A percentile compares a stretch with the other conserved stretches of the same genome.
Evolutionary conservation across 1,140 invertebrate species (phyloP).

Genomic region (Drosophila funebris): DNA sequence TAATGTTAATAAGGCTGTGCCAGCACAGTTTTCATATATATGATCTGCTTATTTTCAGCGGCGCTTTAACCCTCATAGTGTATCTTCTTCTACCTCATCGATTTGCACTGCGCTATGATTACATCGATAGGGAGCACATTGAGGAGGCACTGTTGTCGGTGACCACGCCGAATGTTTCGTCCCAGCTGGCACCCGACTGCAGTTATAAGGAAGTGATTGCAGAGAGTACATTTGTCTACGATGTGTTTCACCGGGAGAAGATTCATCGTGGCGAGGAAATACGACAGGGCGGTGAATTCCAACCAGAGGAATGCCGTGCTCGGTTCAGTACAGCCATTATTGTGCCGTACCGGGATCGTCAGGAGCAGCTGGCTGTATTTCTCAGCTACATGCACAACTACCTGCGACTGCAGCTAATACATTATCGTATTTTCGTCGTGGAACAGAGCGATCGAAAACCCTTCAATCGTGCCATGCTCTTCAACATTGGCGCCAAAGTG

Average conservation of each 20-base stretch:
- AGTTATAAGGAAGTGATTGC: conserved; percentile 70
- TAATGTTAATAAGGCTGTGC: conserved; percentile 64
- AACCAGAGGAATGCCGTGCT: conserved; percentile 89
- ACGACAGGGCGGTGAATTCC: conserved; percentile 67
- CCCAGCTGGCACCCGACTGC: conserved; percentile 56
- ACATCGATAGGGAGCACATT: conserved; percentile 60
- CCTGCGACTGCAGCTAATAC: conserved; percentile 92
- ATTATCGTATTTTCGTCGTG: conserved; percentile 93
- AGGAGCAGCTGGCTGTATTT: conserved; percentile 91
- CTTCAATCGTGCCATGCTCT: conserved; percentile 96
- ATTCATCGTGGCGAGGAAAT: conserved; percentile 66
- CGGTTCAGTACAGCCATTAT: conserved; percentile 93
- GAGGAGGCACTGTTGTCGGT: conserved; percentile 48
- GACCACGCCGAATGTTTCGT: conserved; percentile 67
- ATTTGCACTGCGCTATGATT: conserved; percentile 80
- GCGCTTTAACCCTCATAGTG: conserved; percentile 53
- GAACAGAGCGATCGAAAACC: conserved; percentile 92
- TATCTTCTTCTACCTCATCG: conserved; percentile 72
- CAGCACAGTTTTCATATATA: conserved; percentile 59
- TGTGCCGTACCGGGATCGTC: conserved; percentile 94
- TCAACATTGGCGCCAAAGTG: conserved; percentile 95
- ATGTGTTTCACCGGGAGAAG: conserved; percentile 52
- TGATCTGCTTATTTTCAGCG: conserved; percentile 53
- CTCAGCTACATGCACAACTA: conserved; percentile 95
- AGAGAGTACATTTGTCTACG: conserved; percentile 68